These are phyloP conservation scores for Diadema setosum DNA, from an alignment of 35 echinoderm and acorn worm genomes.

Conservation along the genomic window DNA sequence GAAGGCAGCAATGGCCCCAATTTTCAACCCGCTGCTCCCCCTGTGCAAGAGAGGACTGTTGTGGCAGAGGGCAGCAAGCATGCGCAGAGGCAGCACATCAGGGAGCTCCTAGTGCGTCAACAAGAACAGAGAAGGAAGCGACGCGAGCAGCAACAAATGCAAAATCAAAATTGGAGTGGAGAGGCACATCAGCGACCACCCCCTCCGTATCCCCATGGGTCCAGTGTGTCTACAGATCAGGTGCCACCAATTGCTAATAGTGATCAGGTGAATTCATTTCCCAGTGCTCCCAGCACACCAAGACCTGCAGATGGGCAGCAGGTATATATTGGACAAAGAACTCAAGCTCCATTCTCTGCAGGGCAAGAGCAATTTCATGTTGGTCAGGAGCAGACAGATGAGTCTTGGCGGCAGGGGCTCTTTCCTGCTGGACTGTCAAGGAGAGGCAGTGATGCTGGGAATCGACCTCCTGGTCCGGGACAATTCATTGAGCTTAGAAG, in stretches of 20 bases:
- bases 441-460: neutral
- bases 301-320: neutral
- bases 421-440: neutral
- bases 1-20: neutral
- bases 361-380: neutral
- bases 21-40: neutral
- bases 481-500: conserved; percentile 93
- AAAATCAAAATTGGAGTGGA: conserved; percentile 64
- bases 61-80: conserved; percentile 35
- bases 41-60: neutral
- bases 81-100: conserved; percentile 61
- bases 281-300: conserved; percentile 1
- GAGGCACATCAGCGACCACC: conserved; percentile 73
- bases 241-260: neutral
- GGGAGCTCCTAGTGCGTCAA: conserved; percentile 57
- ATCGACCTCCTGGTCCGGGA: neutral
- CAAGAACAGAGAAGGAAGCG: conserved; percentile 45
- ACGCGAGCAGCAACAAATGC: conserved; percentile 32
- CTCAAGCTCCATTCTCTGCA: neutral
- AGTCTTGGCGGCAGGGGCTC: neutral
- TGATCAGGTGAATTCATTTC: conserved; percentile 20
- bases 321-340: too few relatives aligned
- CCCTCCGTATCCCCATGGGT: conserved; percentile 81
- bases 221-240: neutral
- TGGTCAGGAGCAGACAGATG: neutral